Evolutionary conservation across 2,797 vertebrate species (phyloP), one percentile per base, ranked within the genome.

Genomic region (Crenuchus spilurus): DNA sequence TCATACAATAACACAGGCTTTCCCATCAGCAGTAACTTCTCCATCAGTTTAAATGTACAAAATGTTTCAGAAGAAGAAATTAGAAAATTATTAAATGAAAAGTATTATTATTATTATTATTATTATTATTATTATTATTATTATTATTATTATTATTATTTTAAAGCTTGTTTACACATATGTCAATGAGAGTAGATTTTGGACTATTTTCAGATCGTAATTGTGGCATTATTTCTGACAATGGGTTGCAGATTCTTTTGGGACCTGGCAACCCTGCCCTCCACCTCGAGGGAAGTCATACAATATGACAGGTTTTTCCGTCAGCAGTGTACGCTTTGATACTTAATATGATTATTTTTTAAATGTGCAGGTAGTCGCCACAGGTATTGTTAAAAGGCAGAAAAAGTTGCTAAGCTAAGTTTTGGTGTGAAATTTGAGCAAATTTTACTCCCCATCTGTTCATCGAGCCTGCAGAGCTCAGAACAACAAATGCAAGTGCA

Each of bases 361-460:
- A 10, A 37, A 2, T 61, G 5, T 48, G 51, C 14, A 37, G 28
- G 10, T 35, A 8, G 24, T 65, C 55, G 26, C 61, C n/a, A n/a
- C n/a, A n/a, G n/a, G n/a, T n/a, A 39, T 39, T 44, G 28, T 70
- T 41, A 30, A 13, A 31, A 30, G n/a, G 61, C 14, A 75, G 14
- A 24, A 75, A n/a, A 33, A 46, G 16, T 70, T 55, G 58, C 67
- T 33, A 62, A 28, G 22, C 11, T 26, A 52, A 54, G 8, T 35
- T 61, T 58, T 22, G 20, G 41, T 42, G 54, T 8, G 54, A 71
- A 58, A 16, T 58, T 41, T 64, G 35, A 28, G 74, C 58, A 61
- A 18, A 52, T 13, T 52, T 49, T 2, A 24, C 16, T 54, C 37
- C 73, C 65, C 74, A 76, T 71, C 60, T 71, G 74, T 49, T 70